Evolutionary conservation across 2,113 vertebrate species (phyloP).

Genomic region (Microtus pennsylvanicus): DNA sequence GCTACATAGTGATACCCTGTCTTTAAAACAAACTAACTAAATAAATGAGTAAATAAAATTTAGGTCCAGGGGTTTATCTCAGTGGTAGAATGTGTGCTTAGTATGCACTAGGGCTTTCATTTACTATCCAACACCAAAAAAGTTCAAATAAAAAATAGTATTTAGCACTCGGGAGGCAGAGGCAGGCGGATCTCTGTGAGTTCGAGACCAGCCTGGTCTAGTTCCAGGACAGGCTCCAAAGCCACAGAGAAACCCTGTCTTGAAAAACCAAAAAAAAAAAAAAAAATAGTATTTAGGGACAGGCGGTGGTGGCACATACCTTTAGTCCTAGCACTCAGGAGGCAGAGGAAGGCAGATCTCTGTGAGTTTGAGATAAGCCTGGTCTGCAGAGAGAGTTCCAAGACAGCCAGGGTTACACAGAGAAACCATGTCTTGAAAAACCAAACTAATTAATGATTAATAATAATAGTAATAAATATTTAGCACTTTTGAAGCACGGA

Average conservation of each 20-base stretch:
- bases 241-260: too few species aligned
- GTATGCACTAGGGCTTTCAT: not conserved
- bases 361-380: not conserved
- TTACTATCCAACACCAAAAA: not conserved
- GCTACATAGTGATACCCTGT: not conserved
- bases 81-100: not conserved
- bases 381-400: not conserved
- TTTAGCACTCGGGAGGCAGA: too few species aligned
- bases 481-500: slow-evolving; percentile 5
- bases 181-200: too few species aligned
- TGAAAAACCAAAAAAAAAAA: too few species aligned
- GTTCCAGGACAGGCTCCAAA: too few species aligned
- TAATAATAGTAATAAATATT: not conserved
- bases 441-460: not conserved
- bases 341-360: not conserved
- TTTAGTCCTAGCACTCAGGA: not conserved
- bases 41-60: not conserved
- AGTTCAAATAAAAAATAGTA: not conserved
- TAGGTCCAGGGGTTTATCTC: not conserved
- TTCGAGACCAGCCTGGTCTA: too few species aligned
- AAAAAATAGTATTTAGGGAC: not conserved
- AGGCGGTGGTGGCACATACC: not conserved
- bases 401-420: not conserved
- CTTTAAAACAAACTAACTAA: not conserved
- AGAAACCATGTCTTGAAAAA: not conserved